Conservation (phyloP, 2,797 vertebrate genomes). For the Lagodon rhomboides region DNA sequence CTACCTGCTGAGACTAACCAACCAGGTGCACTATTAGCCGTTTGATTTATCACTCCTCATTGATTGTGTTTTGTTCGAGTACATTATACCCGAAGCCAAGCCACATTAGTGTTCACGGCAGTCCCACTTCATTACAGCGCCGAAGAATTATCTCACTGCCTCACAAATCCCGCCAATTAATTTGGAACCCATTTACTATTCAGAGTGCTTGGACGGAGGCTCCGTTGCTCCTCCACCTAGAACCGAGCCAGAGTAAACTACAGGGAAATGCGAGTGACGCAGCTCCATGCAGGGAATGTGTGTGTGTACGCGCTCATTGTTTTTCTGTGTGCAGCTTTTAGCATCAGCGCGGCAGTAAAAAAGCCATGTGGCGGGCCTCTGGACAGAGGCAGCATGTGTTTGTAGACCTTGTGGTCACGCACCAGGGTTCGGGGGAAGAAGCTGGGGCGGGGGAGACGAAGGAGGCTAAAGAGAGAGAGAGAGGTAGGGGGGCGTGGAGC, state of each 20-base stretch:
- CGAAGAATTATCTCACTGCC: conserved; percentile 68
- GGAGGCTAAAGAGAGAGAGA: conserved; percentile 49
- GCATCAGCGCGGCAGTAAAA: conserved; percentile 60
- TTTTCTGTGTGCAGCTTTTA: conserved; percentile 53
- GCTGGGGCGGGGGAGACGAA: conserved; percentile 37
- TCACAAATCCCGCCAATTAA: conserved; percentile 78
- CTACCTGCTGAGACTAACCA: conserved; percentile 24
- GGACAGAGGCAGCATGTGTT: conserved; percentile 77
- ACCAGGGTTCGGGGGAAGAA: conserved; percentile 69
- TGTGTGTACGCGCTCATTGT: conserved; percentile 50
- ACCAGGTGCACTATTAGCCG: conserved; percentile 61
- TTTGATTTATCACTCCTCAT: conserved; percentile 62
- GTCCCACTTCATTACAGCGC: conserved; percentile 68
- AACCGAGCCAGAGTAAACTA: conserved; percentile 66
- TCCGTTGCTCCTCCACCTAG: conserved; percentile 30
- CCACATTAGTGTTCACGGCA: conserved; percentile 59
- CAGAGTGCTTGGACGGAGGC: conserved; percentile 64
- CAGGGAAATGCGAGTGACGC: conserved; percentile 52
- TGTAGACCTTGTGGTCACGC: conserved; percentile 82
- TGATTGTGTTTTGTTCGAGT: conserved; percentile 57
- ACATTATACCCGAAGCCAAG: conserved; percentile 59
- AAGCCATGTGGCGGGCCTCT: conserved; percentile 76
- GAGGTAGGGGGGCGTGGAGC: conserved; percentile 46
- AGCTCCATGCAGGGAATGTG: conserved; percentile 43
- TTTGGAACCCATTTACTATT: conserved; percentile 76